Evolutionary conservation across 2,113 vertebrate genomes (phyloP).

Genomic region (Pithys albifrons): DNA sequence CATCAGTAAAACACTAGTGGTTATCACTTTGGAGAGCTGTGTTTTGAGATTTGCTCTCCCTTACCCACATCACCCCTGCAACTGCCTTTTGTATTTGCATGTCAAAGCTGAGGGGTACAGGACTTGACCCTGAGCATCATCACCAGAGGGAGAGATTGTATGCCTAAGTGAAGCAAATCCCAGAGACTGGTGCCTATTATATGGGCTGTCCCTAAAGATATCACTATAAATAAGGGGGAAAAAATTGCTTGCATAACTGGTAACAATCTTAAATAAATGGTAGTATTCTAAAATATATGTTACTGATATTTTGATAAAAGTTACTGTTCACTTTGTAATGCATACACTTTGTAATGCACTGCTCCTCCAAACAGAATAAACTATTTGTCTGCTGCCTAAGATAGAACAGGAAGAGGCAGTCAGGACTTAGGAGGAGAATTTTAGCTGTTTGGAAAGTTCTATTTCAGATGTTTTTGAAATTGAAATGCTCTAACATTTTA

Average conservation of each 20-base stretch:
- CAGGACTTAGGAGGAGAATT: neutral
- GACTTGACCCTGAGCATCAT: neutral
- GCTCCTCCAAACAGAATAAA: neutral
- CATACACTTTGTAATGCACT: neutral
- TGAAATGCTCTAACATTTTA: neutral
- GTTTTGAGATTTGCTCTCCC: neutral
- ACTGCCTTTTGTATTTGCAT: neutral
- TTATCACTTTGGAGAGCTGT: neutral
- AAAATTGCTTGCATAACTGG: neutral
- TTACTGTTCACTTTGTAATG: neutral
- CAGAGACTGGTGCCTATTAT: neutral
- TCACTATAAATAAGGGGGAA: neutral
- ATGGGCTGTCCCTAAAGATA: neutral
- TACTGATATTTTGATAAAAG: neutral
- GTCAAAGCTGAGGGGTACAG: neutral
- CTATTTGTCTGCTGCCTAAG: neutral
- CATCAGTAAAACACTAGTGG: neutral
- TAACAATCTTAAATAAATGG: neutral
- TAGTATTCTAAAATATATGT: neutral
- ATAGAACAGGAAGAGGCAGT: neutral
- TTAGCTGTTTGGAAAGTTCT: neutral
- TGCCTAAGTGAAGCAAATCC: neutral
- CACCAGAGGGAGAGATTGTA: neutral
- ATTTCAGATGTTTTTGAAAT: neutral
- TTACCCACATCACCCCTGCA: neutral